Evolutionary conservation across 2,888 invertebrate genomes (phyloP).

Genomic region (Metalampra italica): DNA sequence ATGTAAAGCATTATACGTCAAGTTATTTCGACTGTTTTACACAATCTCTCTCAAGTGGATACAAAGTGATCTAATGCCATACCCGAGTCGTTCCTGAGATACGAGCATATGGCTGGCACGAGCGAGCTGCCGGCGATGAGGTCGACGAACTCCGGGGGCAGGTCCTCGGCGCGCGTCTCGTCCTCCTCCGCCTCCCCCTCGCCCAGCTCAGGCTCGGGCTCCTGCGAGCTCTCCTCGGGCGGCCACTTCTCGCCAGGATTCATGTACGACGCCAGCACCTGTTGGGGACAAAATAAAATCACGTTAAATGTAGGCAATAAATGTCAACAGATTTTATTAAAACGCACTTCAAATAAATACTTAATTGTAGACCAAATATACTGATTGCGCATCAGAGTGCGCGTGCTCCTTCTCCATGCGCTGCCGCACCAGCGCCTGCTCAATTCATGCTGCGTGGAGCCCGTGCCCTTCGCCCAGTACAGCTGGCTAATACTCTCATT

Average conservation of each 20-base stretch:
- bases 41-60: too few species aligned
- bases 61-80: constrained; percentile 4
- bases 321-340: too few species aligned
- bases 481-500: too few species aligned
- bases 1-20: too few species aligned
- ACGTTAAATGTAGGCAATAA: background rate
- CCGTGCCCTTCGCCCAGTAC: constrained; percentile 98
- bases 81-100: constrained; percentile 95
- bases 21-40: too few species aligned
- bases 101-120: constrained; percentile 92
- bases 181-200: constrained; percentile 37
- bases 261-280: constrained; percentile 93
- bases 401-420: constrained; percentile 94
- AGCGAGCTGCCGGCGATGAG: constrained; percentile 90
- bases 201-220: constrained; percentile 40
- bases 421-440: constrained; percentile 93
- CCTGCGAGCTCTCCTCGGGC: constrained; percentile 64
- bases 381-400: too few species aligned
- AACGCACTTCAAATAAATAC: too few species aligned
- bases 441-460: constrained; percentile 98
- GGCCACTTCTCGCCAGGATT: constrained; percentile 83
- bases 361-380: too few species aligned
- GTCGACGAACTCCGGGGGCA: constrained; percentile 86
- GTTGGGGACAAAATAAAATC: background rate
- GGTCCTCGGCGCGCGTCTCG: constrained; percentile 41